These are phyloP conservation scores for Muscidifurax raptorellus DNA, from an alignment of 1,140 invertebrate species.

Conservation along the genomic window DNA sequence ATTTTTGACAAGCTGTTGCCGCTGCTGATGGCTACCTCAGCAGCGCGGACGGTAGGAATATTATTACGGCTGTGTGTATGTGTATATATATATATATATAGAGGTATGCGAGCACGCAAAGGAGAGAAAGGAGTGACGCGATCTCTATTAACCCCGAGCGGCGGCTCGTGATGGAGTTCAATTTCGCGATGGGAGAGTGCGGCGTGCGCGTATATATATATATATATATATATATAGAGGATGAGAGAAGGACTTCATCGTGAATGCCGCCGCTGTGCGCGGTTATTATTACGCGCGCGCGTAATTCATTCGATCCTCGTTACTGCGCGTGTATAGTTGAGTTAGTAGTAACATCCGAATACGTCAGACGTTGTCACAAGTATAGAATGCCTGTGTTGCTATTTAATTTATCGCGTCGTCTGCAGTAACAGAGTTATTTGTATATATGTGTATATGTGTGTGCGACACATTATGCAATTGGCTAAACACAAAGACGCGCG, in stretches of 20 bases:
- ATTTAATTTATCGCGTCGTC: no score
- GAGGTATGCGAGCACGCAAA: neutral
- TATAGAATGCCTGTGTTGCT: no score
- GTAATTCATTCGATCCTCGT: constrained; percentile 66
- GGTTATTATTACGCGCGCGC: constrained; percentile 61
- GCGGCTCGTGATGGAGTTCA: constrained; percentile 59
- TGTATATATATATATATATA: neutral
- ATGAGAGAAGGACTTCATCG: constrained; percentile 22
- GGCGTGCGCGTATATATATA: no score
- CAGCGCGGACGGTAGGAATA: constrained; percentile 38
- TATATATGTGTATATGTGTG: no score
- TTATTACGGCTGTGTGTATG: neutral
- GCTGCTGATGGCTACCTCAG: constrained; percentile 37
- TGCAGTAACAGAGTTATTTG: no score
- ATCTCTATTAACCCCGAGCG: constrained; percentile 65
- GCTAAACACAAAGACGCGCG: neutral
- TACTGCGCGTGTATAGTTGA: constrained; percentile 25
- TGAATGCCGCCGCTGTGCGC: neutral
- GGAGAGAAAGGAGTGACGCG: constrained; percentile 59
- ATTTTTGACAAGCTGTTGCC: constrained; percentile 19
- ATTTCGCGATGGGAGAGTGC: constrained; percentile 55
- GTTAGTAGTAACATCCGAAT: neutral
- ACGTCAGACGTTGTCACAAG: neutral
- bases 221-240: neutral
- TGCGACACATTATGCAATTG: neutral